Percentiles rank a stretch among this genome's conserved stretches.
Conservation (phyloP, 2,888 invertebrate genomes). For the Platypus cylindrus region DNA sequence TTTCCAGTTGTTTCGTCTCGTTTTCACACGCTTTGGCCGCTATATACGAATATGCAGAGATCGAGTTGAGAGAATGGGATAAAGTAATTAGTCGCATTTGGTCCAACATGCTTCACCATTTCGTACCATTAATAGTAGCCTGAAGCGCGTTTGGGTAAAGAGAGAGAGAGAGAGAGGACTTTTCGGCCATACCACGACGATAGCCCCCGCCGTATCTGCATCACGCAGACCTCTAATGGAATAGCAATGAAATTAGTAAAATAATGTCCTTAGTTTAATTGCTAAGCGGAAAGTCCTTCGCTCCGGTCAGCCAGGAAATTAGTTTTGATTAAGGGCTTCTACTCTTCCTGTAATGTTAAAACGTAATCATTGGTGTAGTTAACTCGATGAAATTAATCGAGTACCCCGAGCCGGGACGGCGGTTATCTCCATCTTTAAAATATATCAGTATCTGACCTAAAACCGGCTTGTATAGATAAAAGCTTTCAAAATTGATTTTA, state of each 20-base stretch:
- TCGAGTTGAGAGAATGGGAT: no score
- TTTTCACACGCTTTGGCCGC: constrained; percentile 10
- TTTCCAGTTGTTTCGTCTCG: neutral
- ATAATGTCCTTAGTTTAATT: constrained; percentile 39
- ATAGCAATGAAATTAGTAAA: constrained; percentile 39
- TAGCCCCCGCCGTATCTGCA: constrained; percentile 36
- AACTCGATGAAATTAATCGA: no score
- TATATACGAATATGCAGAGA: no score
- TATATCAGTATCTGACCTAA: no score
- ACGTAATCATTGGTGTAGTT: no score
- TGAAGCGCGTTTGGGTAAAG: constrained; percentile 17
- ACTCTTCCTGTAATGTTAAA: no score
- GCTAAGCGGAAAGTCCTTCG: constrained; percentile 24
- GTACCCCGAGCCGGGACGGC: no score
- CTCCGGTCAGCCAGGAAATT: constrained; percentile 32
- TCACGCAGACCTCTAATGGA: constrained; percentile 37
- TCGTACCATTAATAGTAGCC: constrained; percentile 26
- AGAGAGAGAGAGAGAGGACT: constrained; percentile 9
- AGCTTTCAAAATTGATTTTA: no score
- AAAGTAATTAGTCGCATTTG: constrained; percentile 24
- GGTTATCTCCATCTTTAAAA: no score
- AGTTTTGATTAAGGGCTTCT: constrained; percentile 33
- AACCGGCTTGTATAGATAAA: no score
- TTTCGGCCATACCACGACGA: constrained; percentile 18
- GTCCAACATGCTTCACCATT: constrained; percentile 16